phyloP scores from a whole-genome alignment of 2,888 invertebrate genomes.

The Drosophila tripunctata region DNA sequence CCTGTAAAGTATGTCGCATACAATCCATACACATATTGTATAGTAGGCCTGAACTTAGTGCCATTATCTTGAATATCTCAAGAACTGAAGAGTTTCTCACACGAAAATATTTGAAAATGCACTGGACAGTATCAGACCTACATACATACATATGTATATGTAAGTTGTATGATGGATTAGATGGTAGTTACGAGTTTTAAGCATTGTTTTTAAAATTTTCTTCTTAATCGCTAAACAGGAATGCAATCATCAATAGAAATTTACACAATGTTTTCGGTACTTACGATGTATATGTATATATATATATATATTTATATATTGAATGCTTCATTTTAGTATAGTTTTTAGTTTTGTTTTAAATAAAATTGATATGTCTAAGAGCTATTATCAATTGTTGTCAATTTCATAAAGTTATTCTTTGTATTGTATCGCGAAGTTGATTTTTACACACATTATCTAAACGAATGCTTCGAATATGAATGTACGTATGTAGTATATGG shows the following conservation, averaged over 20 bases:
- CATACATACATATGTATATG: not conserved
- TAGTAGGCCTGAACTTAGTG: conserved; percentile 15
- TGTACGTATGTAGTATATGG: too few relatives aligned
- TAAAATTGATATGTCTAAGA: conserved; percentile 84
- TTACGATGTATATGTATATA: conserved; percentile 28
- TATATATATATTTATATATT: conserved; percentile 33
- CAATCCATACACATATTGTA: conserved; percentile 6
- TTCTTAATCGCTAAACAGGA: conserved; percentile 71
- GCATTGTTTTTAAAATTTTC: conserved; percentile 51
- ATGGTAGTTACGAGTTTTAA: too few relatives aligned
- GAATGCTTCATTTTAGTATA: conserved; percentile 31
- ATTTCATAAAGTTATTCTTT: conserved; percentile 56
- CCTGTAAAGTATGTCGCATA: conserved; percentile 57
- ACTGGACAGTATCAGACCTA: conserved; percentile 12
- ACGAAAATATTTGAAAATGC: conserved; percentile 10
- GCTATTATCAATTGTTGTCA: conserved; percentile 84
- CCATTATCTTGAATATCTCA: not conserved
- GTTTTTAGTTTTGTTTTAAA: conserved; percentile 59
- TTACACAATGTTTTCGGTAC: conserved; percentile 29
- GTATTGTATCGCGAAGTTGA: conserved; percentile 60
- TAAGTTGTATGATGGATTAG: conserved; percentile 35
- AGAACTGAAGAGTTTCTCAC: not conserved
- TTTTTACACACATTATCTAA: conserved; percentile 20
- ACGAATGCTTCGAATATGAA: conserved; percentile 19
- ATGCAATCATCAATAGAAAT: conserved; percentile 53